A percentile compares a stretch with the other conserved stretches of the same genome.
Evolutionary conservation across 2,888 invertebrate genomes (phyloP).

Genomic region (Callyntrura sp.): DNA sequence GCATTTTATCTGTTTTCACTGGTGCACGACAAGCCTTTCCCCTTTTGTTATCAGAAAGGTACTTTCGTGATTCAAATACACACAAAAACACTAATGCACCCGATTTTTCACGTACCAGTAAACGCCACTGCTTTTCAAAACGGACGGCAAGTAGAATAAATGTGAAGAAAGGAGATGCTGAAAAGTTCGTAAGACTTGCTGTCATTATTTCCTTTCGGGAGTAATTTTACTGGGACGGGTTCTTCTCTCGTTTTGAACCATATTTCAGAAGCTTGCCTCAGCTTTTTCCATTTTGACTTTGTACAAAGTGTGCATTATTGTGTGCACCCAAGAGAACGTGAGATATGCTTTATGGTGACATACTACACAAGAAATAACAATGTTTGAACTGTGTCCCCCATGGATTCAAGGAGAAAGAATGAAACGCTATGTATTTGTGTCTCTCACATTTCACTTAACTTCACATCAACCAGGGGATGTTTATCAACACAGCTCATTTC

Average conservation of each 20-base stretch:
- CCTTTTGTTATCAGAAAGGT: neutral
- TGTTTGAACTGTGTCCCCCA: neutral
- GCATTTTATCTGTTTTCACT: conserved; percentile 46
- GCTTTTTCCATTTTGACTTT: neutral
- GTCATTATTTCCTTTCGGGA: neutral
- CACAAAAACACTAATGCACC: conserved; percentile 13
- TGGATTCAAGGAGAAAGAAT: neutral
- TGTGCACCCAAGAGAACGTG: neutral
- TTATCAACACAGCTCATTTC: no score
- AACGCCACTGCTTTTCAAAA: no score
- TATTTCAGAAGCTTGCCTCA: neutral
- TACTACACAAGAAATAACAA: no score
- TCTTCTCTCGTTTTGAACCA: neutral
- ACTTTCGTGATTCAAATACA: neutral
- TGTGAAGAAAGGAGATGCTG: no score
- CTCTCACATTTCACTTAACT: conserved; percentile 16
- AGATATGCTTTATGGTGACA: no score
- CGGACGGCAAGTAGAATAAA: no score
- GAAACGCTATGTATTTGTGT: neutral
- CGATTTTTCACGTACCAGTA: neutral
- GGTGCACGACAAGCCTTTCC: neutral
- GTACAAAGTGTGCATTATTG: no score
- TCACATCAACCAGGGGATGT: neutral
- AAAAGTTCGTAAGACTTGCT: neutral
- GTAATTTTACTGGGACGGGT: neutral